phyloP scores from a whole-genome alignment of 64 coral and sea anemone genomes.

The Actinia equina region DNA sequence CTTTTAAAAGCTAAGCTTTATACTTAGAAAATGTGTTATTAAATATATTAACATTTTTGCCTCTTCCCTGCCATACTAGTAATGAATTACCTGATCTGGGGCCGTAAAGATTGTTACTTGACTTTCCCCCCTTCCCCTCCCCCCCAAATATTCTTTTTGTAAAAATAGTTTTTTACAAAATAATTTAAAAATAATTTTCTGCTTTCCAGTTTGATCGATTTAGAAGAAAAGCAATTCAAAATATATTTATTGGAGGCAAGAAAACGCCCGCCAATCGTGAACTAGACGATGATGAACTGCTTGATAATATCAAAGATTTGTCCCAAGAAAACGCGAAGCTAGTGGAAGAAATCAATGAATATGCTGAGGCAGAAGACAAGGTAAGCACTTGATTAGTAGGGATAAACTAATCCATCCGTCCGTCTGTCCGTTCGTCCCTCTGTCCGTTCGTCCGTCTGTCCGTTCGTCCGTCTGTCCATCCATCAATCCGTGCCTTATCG shows the following conservation, averaged over 20 bases:
- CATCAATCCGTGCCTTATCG: background rate
- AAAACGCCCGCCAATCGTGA: constrained; percentile 52
- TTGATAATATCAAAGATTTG: constrained; percentile 73
- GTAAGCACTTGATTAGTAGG: background rate
- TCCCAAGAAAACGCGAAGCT: constrained; percentile 59
- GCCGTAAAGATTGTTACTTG: no score
- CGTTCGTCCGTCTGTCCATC: background rate
- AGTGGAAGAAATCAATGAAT: constrained; percentile 55
- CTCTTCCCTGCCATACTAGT: no score
- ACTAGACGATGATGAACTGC: constrained; percentile 82
- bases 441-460: background rate
- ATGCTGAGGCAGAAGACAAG: constrained; percentile 51
- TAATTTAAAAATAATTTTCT: no score
- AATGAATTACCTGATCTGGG: no score
- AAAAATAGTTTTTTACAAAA: background rate
- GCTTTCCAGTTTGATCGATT: constrained; percentile 73
- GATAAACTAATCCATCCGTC: no score
- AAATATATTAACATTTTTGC: no score
- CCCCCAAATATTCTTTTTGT: background rate
- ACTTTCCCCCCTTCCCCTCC: no score
- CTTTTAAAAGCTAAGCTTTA: no score
- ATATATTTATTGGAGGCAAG: constrained; percentile 50
- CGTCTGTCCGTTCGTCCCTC: background rate
- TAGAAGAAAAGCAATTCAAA: constrained; percentile 64
- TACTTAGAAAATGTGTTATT: no score